These are phyloP conservation scores for Melanotaenia boesemani DNA, from an alignment of 2,797 vertebrate species.

Conservation along the genomic window DNA sequence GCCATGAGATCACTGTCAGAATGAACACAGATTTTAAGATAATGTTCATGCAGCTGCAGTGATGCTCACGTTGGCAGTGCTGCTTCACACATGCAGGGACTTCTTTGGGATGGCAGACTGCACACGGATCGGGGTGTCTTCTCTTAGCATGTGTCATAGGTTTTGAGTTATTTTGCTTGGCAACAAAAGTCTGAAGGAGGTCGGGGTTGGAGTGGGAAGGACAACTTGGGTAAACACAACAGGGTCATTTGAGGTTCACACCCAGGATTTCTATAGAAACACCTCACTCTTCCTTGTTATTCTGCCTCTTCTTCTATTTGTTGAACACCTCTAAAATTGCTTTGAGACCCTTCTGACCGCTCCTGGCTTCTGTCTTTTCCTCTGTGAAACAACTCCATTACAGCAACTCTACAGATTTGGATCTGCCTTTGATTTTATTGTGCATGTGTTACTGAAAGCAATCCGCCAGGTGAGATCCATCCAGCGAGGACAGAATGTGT, in stretches of 20 bases:
- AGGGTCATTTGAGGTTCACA: conserved; percentile 89
- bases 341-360: conserved; percentile 10
- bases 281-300: conserved; percentile 18
- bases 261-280: conserved; percentile 65
- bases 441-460: conserved; percentile 44
- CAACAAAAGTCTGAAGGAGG: conserved; percentile 40
- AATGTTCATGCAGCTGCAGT: neutral
- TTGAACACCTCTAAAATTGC: conserved; percentile 35
- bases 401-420: conserved; percentile 19
- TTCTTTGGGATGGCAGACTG: neutral
- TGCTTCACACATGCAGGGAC: no score
- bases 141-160: conserved; percentile 19
- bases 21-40: neutral
- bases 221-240: conserved; percentile 90
- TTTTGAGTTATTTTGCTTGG: conserved; percentile 35
- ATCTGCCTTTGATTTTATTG: conserved; percentile 18
- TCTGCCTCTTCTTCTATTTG: conserved; percentile 18
- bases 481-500: conserved; percentile 41
- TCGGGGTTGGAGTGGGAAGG: conserved; percentile 85
- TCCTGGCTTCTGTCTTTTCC: conserved; percentile 10
- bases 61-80: no score
- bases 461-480: conserved; percentile 43
- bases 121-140: neutral
- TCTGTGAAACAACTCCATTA: conserved; percentile 39
- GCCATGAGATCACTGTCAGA: no score